Conservation (phyloP, 1,140 invertebrate genomes). For the Drosophila nikananu region DNA sequence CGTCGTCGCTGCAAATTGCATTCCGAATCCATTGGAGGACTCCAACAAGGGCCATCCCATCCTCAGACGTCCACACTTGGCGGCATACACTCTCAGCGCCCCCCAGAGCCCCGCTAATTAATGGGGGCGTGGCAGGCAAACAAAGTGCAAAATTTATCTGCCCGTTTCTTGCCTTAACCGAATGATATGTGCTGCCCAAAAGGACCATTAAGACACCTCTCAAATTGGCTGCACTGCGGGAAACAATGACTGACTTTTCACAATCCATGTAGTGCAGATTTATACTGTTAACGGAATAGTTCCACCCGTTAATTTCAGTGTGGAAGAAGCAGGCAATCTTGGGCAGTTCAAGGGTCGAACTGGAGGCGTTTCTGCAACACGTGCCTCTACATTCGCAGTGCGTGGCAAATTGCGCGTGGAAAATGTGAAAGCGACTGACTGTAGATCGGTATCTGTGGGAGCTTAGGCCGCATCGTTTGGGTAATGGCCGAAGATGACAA, state of each 20-base stretch:
- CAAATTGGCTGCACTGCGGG: conserved; percentile 25
- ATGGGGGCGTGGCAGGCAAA: conserved; percentile 57
- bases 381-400: conserved; percentile 51
- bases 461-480: conserved; percentile 63
- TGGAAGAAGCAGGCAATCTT: conserved; percentile 8
- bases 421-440: conserved; percentile 67
- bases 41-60: conserved; percentile 10
- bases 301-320: conserved; percentile 7
- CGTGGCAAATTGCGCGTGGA: conserved; percentile 56
- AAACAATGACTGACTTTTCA: background rate
- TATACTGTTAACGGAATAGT: background rate
- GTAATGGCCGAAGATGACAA: conserved; percentile 69
- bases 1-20: conserved; percentile 50
- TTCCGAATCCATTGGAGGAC: conserved; percentile 42
- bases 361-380: conserved; percentile 44
- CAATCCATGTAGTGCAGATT: background rate
- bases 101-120: conserved; percentile 52
- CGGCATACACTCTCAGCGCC: background rate
- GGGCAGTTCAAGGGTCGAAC: conserved; percentile 29
- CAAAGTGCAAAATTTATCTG: conserved; percentile 60
- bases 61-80: conserved; percentile 13
- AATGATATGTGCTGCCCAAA: conserved; percentile 42
- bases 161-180: conserved; percentile 29
- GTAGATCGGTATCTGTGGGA: conserved; percentile 45
- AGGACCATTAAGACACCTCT: conserved; percentile 38